Evolutionary conservation across 2,888 invertebrate species (phyloP).

Genomic region (Cordilura impudica): DNA sequence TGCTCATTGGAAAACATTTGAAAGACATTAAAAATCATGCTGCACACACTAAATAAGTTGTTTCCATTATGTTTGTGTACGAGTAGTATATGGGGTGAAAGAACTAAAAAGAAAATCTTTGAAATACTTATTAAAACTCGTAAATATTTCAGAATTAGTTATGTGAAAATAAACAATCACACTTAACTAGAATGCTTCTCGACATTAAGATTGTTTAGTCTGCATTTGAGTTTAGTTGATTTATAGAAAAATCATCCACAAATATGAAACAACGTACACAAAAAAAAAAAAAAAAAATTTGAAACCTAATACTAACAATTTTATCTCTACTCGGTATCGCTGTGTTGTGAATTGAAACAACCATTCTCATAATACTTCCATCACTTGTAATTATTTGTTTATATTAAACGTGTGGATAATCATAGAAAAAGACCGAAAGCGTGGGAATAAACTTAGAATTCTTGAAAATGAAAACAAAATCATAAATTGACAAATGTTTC

Average conservation of each 20-base stretch:
- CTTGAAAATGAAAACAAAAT: constrained; percentile 30
- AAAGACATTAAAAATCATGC: constrained; percentile 40
- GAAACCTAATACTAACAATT: no score
- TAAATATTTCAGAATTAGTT: constrained; percentile 12
- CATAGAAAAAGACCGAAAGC: background rate
- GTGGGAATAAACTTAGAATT: constrained; percentile 45
- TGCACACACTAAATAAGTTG: constrained; percentile 19
- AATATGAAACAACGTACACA: no score
- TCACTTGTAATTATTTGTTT: background rate
- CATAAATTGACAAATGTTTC: constrained; percentile 38
- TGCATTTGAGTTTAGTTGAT: no score
- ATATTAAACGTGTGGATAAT: constrained; percentile 5
- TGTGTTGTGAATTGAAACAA: no score
- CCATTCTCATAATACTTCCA: background rate
- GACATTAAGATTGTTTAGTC: no score
- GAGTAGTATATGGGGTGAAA: background rate
- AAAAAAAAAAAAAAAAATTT: no score
- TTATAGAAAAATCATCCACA: no score
- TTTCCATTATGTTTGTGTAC: background rate
- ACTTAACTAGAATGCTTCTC: constrained; percentile 10
- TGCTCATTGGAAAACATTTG: constrained; percentile 9
- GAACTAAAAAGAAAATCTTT: constrained; percentile 10
- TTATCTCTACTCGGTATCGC: no score
- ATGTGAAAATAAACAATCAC: constrained; percentile 44
- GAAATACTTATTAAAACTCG: constrained; percentile 43